Percentiles rank a stretch among this genome's conserved stretches.
Evolutionary conservation across 2,797 vertebrate species (phyloP).

Genomic region (Discoglossus pictus): DNA sequence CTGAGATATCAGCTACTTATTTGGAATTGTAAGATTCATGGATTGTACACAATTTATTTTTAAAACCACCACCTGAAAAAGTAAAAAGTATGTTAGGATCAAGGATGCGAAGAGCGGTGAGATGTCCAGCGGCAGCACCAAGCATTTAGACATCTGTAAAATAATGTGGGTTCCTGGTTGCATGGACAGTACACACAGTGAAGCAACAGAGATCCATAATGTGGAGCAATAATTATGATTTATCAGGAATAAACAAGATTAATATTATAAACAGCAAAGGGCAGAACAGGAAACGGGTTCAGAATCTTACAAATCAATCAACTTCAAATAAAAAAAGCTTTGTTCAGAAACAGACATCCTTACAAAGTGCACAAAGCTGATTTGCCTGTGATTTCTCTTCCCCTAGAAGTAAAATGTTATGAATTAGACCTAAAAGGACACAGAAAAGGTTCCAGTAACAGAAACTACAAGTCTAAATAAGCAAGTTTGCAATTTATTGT

Average conservation of each 20-base stretch:
- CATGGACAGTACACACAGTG: conserved; percentile 56
- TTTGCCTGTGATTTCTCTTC: conserved; percentile 33
- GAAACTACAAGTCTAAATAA: no score
- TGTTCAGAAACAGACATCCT: no score
- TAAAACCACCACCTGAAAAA: conserved; percentile 59
- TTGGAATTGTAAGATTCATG: conserved; percentile 40
- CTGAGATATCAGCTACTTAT: conserved; percentile 62
- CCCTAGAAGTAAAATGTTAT: conserved; percentile 62
- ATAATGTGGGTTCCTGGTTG: conserved; percentile 67
- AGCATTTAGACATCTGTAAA: conserved; percentile 70
- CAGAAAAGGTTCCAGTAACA: conserved; percentile 59
- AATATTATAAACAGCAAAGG: conserved; percentile 54
- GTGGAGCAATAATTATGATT: conserved; percentile 28
- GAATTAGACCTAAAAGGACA: conserved; percentile 50
- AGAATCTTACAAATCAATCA: no score
- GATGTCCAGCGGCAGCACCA: no score
- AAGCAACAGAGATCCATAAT: conserved; percentile 39
- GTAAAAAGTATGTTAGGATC: conserved; percentile 46
- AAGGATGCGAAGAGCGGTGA: no score
- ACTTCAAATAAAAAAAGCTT: no score
- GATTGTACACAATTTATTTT: conserved; percentile 29
- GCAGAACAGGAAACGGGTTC: not conserved
- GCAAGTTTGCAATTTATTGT: no score
- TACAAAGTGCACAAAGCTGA: no score
- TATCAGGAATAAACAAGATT: no score